Evolutionary conservation across 1,140 invertebrate genomes (phyloP).

Genomic region (Helicoverpa armigera): DNA sequence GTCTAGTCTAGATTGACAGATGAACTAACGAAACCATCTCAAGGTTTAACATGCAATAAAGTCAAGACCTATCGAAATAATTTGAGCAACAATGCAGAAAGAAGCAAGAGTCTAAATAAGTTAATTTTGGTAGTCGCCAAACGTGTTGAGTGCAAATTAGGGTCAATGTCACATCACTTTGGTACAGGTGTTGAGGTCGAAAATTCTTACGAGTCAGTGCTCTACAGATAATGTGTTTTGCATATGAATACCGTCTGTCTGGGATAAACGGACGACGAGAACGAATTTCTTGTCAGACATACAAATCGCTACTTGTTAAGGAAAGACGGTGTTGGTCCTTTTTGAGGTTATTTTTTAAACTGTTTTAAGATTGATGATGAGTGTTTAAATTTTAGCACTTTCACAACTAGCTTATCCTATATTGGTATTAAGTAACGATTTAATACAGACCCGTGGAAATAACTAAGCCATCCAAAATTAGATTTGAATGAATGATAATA

Average conservation of each 20-base stretch:
- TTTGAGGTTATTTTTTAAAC: too few relatives aligned
- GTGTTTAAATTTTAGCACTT: too few relatives aligned
- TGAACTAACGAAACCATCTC: too few relatives aligned
- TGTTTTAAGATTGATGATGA: too few relatives aligned
- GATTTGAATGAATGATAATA: not conserved
- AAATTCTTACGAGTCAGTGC: constrained; percentile 10
- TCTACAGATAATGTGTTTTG: constrained; percentile 5
- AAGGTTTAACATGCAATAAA: too few relatives aligned
- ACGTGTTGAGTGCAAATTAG: constrained; percentile 7
- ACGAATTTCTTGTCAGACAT: not conserved
- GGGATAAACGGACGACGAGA: not conserved
- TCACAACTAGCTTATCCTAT: too few relatives aligned
- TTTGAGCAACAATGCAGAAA: not conserved
- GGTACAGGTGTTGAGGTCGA: constrained; percentile 36
- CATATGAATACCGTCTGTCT: constrained; percentile 17
- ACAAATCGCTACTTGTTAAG: not conserved
- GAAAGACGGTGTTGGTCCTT: too few relatives aligned
- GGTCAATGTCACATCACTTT: constrained; percentile 29
- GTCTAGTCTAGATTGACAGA: not conserved
- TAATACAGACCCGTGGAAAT: too few relatives aligned
- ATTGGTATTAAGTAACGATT: too few relatives aligned
- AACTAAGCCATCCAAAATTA: not conserved
- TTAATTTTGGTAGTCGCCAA: constrained; percentile 4
- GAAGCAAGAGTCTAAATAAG: constrained; percentile 13
- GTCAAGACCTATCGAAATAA: not conserved